phyloP scores from a whole-genome alignment of 2,113 vertebrate genomes.

The Lasiurus borealis region DNA sequence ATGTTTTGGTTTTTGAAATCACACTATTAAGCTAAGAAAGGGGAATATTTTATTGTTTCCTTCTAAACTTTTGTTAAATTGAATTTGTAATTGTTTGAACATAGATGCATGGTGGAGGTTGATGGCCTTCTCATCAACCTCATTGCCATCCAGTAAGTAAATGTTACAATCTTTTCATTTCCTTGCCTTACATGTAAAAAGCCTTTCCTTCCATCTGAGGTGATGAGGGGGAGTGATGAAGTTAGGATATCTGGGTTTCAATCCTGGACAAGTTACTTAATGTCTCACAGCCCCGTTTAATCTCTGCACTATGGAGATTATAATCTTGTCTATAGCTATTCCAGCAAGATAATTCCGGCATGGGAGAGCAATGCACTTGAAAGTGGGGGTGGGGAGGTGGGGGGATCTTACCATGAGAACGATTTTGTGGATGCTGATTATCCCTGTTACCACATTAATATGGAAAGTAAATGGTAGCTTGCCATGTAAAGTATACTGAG shows the following conservation, averaged over 20 bases:
- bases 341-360: neutral
- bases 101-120: neutral
- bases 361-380: neutral
- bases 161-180: neutral
- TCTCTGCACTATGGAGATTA: neutral
- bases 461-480: neutral
- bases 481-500: neutral
- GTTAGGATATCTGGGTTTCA: neutral
- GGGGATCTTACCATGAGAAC: neutral
- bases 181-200: neutral
- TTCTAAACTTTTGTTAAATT: neutral
- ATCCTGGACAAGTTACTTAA: neutral
- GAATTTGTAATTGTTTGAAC: conserved; percentile 25
- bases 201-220: neutral
- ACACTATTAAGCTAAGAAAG: conserved; percentile 30
- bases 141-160: neutral
- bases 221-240: neutral
- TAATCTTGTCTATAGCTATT: neutral
- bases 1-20: neutral
- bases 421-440: neutral
- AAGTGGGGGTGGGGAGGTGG: too few species aligned
- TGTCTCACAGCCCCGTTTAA: neutral
- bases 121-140: neutral
- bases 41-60: neutral
- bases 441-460: neutral